Evolutionary conservation across 2,888 invertebrate species (phyloP), one percentile per base, ranked within the genome.

Genomic region (Tridacna gigas): DNA sequence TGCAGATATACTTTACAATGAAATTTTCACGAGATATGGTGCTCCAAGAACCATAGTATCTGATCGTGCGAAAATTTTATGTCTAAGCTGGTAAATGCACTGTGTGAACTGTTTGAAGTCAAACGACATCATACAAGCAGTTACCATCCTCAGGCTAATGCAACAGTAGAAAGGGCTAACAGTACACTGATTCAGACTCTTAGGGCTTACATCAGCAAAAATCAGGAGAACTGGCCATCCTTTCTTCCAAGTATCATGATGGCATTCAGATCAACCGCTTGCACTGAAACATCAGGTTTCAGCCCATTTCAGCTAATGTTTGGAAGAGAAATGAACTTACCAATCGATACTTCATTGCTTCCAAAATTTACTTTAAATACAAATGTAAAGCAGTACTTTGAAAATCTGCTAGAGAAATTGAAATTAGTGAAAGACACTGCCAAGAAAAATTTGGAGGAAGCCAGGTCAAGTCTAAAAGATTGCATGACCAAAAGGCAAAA

Each of bases 1-100:
- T n/a, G n/a, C n/a, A n/a, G n/a, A n/a, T n/a, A n/a, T n/a, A n/a
- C n/a, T n/a, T n/a, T n/a, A n/a, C n/a, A n/a, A n/a, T n/a, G n/a
- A n/a, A n/a, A n/a, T n/a, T n/a, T n/a, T n/a, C n/a, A n/a, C 86
- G 18, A 56, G 88, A 7, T 88, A 80, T 77, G 86, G 89, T 11
- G 86, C 83, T 7, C 89, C 89, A 9, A 75, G 82, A 56, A 61
- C 74, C 9, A 56, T 88, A 12, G 74, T 87, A 5, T 73, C 71
- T 65, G 89, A 89, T 65, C 65, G 86, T 28, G 88, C 86, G 45
- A 47, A 77, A 80, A 83, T 47, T 88, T 88, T 56, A 86, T 86
- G 83, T 88, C 84, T 12, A 88, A 89, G 51, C 69, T 88, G 25
- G 77, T 88, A 9, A 67, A 51, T 60, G 88, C 88, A 0, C 25